Conservation (phyloP, 1,140 invertebrate species). For the Ostrea denselamellosa region DNA sequence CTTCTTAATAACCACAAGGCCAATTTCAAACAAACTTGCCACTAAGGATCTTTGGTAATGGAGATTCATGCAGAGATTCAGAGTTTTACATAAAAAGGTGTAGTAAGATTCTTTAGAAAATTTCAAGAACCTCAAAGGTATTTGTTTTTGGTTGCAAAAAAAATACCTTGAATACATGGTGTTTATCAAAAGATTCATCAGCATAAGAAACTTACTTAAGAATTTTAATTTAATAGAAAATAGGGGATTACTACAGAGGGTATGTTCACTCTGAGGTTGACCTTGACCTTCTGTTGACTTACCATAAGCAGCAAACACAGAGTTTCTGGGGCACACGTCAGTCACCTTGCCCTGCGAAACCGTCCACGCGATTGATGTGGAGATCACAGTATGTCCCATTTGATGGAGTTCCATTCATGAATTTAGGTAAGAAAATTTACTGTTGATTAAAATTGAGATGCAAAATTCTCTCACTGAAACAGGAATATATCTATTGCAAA, state of each 20-base stretch:
- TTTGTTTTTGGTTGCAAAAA: no score
- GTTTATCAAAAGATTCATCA: no score
- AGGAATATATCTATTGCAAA: no score
- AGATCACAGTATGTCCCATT: constrained; percentile 80
- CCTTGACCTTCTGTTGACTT: constrained; percentile 76
- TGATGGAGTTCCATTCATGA: constrained; percentile 79
- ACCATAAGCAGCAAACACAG: constrained; percentile 78
- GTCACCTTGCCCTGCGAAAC: constrained; percentile 74
- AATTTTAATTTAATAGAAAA: constrained; percentile 67
- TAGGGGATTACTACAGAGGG: constrained; percentile 78
- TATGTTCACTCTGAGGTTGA: constrained; percentile 78
- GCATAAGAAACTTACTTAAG: neutral
- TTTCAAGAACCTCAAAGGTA: no score
- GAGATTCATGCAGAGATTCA: no score
- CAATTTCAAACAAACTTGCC: no score
- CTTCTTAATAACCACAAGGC: no score
- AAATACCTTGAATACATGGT: no score
- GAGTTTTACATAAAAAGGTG: no score
- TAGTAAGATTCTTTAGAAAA: no score
- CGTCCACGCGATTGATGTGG: constrained; percentile 79
- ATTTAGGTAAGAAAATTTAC: constrained; percentile 69
- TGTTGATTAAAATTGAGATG: neutral
- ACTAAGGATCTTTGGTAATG: no score
- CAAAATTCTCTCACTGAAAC: neutral
- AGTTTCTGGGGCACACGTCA: constrained; percentile 79